Percentiles rank a stretch among this genome's conserved stretches.
phyloP scores from a whole-genome alignment of 2,888 invertebrate genomes.

The Cantharis rustica region DNA sequence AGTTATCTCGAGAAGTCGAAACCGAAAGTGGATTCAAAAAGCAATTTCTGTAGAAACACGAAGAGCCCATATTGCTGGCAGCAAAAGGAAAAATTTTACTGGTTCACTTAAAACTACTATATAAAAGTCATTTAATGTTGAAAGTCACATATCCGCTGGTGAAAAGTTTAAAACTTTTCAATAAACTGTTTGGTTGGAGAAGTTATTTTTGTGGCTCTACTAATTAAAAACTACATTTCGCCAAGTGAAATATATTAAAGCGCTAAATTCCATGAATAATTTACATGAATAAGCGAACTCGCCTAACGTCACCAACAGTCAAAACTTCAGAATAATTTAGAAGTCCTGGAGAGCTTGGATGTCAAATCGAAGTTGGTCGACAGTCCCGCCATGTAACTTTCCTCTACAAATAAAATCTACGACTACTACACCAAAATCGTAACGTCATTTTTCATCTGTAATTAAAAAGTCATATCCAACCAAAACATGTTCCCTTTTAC shows the following conservation, averaged over 20 bases:
- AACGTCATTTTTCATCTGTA: constrained; percentile 44
- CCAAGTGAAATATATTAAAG: constrained; percentile 22
- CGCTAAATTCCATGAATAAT: constrained; percentile 31
- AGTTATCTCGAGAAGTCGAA: neutral
- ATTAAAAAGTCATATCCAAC: constrained; percentile 50
- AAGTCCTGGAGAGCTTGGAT: constrained; percentile 26
- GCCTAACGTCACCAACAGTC: constrained; percentile 31
- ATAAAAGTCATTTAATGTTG: neutral
- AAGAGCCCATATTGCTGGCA: neutral
- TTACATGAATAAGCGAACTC: constrained; percentile 25
- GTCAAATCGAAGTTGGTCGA: constrained; percentile 23
- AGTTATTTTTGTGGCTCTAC: constrained; percentile 1
- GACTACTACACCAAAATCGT: constrained; percentile 14
- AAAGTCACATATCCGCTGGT: neutral
- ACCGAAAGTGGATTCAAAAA: neutral
- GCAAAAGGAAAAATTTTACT: neutral
- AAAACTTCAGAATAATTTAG: constrained; percentile 30
- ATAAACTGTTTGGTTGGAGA: neutral
- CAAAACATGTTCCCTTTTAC: constrained; percentile 47
- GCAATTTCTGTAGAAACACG: constrained; percentile 11
- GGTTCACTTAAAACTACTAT: neutral
- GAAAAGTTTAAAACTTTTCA: neutral
- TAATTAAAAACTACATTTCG: constrained; percentile 20
- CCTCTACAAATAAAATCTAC: constrained; percentile 29
- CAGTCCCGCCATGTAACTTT: constrained; percentile 22